Evolutionary conservation across 2,888 invertebrate species (phyloP).

Genomic region (Microplitis deprimator): DNA sequence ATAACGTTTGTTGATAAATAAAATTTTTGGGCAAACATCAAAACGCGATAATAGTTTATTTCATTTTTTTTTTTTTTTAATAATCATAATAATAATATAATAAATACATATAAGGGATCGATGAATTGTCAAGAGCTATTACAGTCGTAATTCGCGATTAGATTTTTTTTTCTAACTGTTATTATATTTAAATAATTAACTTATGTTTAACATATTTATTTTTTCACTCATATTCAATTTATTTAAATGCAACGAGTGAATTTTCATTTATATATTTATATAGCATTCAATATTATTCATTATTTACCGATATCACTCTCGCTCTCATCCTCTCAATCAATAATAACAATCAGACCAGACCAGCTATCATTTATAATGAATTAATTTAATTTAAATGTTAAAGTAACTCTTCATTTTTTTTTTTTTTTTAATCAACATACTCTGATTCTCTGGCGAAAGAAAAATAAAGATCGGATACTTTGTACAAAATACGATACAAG

Average conservation of each 20-base stretch:
- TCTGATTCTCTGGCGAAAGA: constrained; percentile 58
- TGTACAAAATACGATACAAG: constrained; percentile 71
- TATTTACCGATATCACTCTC: constrained; percentile 3
- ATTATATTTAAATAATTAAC: constrained; percentile 20
- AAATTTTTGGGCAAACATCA: constrained; percentile 28
- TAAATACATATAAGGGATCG: constrained; percentile 10
- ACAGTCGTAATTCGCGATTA: constrained; percentile 30
- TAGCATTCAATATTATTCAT: not conserved
- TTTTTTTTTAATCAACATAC: constrained; percentile 47
- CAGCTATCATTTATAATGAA: constrained; percentile 35
- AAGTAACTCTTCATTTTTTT: constrained; percentile 40
- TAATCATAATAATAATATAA: constrained; percentile 4
- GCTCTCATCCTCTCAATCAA: constrained; percentile 25
- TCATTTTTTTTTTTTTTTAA: not conserved
- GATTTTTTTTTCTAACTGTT: constrained; percentile 20
- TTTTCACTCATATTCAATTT: constrained; percentile 11
- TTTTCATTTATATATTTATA: constrained; percentile 16
- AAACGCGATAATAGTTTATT: constrained; percentile 15
- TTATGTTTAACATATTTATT: not conserved
- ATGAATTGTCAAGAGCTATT: constrained; percentile 40
- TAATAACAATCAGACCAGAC: constrained; percentile 31
- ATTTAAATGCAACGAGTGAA: constrained; percentile 14
- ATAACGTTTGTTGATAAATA: constrained; percentile 19
- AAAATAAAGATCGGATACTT: constrained; percentile 65
- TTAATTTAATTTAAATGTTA: constrained; percentile 43